Evolutionary conservation across 1,140 invertebrate species (phyloP).

Genomic region (Daktulosphaira vitifoliae): DNA sequence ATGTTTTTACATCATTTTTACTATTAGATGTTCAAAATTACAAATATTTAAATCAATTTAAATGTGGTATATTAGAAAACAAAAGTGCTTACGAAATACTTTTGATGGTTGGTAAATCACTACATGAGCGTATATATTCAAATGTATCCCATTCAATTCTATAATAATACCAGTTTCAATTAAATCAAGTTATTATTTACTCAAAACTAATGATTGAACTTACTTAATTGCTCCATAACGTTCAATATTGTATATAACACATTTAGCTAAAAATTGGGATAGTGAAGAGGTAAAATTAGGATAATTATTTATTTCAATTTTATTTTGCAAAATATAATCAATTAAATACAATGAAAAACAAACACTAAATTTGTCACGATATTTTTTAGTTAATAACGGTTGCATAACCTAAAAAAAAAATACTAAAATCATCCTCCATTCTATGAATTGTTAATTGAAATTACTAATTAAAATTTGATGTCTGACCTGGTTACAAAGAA

Average conservation of each 20-base stretch:
- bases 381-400: slow-evolving; percentile 3
- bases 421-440: too few relatives aligned
- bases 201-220: background rate
- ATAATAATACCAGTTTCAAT: too few relatives aligned
- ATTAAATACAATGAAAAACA: background rate
- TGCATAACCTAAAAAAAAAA: background rate
- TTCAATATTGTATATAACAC: slow-evolving; percentile 16
- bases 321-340: too few relatives aligned
- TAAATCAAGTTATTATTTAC: background rate
- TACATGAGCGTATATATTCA: slow-evolving; percentile 16
- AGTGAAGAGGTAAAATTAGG: background rate
- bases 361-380: slow-evolving; percentile 19
- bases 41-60: too few relatives aligned
- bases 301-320: too few relatives aligned
- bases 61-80: too few relatives aligned
- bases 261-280: slow-evolving; percentile 14
- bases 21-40: too few relatives aligned
- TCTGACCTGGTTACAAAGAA: slow-evolving; percentile 3
- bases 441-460: too few relatives aligned
- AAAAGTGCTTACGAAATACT: too few relatives aligned
- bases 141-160: slow-evolving; percentile 30
- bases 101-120: too few relatives aligned
- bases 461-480: too few relatives aligned
- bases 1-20: too few relatives aligned
- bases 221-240: slow-evolving; percentile 21